Percentiles rank a stretch among this genome's conserved stretches.
These are phyloP conservation scores for Ctenodactylus gundi DNA, from an alignment of 2,113 vertebrate species.

Conservation along the genomic window DNA sequence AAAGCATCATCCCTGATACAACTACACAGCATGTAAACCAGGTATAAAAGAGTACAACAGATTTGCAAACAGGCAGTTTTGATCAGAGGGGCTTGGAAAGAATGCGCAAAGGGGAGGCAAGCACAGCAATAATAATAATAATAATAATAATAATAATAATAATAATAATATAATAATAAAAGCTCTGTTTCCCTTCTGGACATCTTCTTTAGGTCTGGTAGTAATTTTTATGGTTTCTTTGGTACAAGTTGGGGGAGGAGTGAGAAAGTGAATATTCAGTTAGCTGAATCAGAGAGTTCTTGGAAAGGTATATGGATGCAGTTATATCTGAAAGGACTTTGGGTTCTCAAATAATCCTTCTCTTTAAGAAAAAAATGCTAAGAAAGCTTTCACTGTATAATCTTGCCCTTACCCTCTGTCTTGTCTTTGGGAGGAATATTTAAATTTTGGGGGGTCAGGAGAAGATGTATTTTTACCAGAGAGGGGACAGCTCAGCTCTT, in stretches of 20 bases:
- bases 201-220: not conserved
- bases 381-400: not conserved
- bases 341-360: not conserved
- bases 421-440: not conserved
- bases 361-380: not conserved
- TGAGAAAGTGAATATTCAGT: not conserved
- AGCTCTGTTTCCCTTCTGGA: not conserved
- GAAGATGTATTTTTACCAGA: not conserved
- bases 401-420: not conserved
- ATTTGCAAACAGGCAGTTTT: not conserved
- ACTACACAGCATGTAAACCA: not conserved
- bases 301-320: not conserved
- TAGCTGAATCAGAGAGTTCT: slow-evolving; percentile 2
- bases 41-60: not conserved
- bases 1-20: not conserved
- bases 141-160: not conserved
- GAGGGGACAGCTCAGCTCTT: not conserved
- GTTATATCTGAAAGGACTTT: not conserved
- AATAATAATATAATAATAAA: not conserved
- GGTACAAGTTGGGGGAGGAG: not conserved
- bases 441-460: not conserved
- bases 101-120: not conserved
- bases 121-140: not conserved
- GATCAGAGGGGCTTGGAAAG: not conserved
- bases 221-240: not conserved